Conservation (phyloP, 2,113 vertebrate genomes). For the Pristiophorus japonicus region DNA sequence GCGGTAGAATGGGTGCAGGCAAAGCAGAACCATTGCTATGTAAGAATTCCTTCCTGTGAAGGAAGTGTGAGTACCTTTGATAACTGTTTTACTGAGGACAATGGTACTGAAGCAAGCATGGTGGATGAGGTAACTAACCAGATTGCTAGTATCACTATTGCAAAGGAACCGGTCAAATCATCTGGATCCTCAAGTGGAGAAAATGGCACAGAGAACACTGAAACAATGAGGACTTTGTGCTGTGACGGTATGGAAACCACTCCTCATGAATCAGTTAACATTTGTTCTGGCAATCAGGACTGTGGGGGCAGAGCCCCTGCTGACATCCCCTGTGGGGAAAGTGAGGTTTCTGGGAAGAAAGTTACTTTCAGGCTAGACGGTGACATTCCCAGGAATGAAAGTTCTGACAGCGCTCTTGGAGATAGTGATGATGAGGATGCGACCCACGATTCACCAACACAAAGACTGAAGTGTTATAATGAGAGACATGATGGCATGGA, state of each 20-base stretch:
- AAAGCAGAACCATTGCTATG: conserved; percentile 28
- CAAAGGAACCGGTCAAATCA: neutral
- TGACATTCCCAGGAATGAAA: conserved; percentile 68
- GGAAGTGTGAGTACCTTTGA: conserved; percentile 37
- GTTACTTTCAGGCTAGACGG: conserved; percentile 51
- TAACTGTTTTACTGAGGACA: conserved; percentile 40
- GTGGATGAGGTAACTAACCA: neutral
- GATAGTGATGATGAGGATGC: conserved; percentile 68
- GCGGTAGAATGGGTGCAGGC: conserved; percentile 40
- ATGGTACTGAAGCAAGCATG: conserved; percentile 39
- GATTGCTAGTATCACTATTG: neutral
- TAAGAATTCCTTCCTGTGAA: conserved; percentile 37
- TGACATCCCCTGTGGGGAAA: conserved; percentile 56
- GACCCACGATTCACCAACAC: conserved; percentile 38
- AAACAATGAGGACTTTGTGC: neutral
- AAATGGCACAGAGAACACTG: neutral
- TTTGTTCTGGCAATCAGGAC: conserved; percentile 42
- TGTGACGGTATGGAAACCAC: neutral
- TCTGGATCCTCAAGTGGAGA: neutral
- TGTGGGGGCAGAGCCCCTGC: conserved; percentile 42
- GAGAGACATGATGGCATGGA: conserved; percentile 46
- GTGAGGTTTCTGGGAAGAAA: conserved; percentile 41
- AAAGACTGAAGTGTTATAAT: conserved; percentile 21
- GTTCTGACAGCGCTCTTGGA: conserved; percentile 72
- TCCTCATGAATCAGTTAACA: neutral